Evolutionary conservation across 2,888 invertebrate genomes (phyloP).

Genomic region (Ctena decussata): DNA sequence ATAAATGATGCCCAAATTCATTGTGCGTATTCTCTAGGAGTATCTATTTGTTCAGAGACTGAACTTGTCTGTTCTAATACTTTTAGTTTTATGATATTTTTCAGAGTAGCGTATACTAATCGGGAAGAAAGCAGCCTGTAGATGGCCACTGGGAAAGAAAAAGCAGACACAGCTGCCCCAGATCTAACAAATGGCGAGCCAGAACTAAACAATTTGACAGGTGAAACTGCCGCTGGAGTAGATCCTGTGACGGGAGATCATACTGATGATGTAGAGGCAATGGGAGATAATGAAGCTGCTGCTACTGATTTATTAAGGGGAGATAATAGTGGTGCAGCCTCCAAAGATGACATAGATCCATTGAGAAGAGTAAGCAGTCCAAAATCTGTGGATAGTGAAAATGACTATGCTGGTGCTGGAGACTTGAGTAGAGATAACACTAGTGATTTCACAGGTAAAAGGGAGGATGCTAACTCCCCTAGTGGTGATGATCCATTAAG

Average conservation of each 20-base stretch:
- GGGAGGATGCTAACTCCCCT: neutral
- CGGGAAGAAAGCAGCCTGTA: too few relatives aligned
- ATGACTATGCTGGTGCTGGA: neutral
- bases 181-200: neutral
- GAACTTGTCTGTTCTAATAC: too few relatives aligned
- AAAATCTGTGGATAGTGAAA: neutral
- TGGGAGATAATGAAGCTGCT: neutral
- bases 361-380: neutral
- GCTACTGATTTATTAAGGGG: neutral
- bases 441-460: neutral
- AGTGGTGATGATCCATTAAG: constrained; percentile 16
- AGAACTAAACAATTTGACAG: neutral
- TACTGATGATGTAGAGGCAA: neutral
- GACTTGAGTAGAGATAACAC: neutral
- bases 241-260: neutral
- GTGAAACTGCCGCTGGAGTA: neutral
- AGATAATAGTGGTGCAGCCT: neutral
- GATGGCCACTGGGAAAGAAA: neutral
- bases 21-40: too few relatives aligned
- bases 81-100: too few relatives aligned
- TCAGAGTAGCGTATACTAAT: too few relatives aligned
- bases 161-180: neutral
- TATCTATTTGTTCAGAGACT: too few relatives aligned
- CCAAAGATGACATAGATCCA: neutral
- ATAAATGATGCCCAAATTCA: too few relatives aligned